Evolutionary conservation across 1,140 invertebrate genomes (phyloP).

Genomic region (Spodoptera frugiperda): DNA sequence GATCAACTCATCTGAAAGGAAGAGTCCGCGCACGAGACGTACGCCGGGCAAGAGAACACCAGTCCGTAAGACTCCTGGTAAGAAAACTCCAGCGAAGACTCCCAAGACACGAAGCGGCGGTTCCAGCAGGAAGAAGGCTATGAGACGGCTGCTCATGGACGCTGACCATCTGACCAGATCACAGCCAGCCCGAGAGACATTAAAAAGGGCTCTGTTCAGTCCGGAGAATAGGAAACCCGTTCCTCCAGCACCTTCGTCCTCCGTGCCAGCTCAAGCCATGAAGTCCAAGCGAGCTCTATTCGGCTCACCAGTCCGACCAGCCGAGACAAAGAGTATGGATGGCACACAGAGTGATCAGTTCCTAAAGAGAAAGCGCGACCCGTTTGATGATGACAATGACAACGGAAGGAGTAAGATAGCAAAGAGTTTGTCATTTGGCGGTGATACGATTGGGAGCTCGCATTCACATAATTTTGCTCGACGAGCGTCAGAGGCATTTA

Average conservation of each 20-base stretch:
- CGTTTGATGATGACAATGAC: constrained; percentile 85
- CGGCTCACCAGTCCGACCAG: constrained; percentile 77
- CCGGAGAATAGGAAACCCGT: constrained; percentile 82
- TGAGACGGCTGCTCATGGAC: constrained; percentile 73
- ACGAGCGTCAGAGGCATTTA: constrained; percentile 75
- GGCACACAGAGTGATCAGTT: constrained; percentile 74
- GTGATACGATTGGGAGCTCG: constrained; percentile 66
- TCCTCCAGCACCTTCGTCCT: constrained; percentile 67
- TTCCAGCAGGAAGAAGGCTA: constrained; percentile 84
- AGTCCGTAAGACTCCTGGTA: constrained; percentile 73
- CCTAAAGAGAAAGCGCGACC: constrained; percentile 84
- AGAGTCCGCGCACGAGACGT: constrained; percentile 79
- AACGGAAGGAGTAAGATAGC: constrained; percentile 85
- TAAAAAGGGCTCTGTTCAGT: constrained; percentile 89
- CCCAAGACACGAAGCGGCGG: constrained; percentile 82
- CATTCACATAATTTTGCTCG: constrained; percentile 64
- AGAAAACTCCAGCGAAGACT: constrained; percentile 81
- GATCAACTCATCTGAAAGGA: constrained; percentile 74
- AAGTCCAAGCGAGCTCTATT: constrained; percentile 88
- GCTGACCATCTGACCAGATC: constrained; percentile 69
- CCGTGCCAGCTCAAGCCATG: constrained; percentile 73
- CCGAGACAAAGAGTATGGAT: constrained; percentile 76
- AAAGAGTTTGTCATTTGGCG: constrained; percentile 88
- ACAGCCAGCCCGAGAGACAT: constrained; percentile 81
- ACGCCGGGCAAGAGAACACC: constrained; percentile 82